Evolutionary conservation across 2,888 invertebrate genomes (phyloP), one percentile per base, ranked within the genome.

Genomic region (Meghimatium bilineatum): DNA sequence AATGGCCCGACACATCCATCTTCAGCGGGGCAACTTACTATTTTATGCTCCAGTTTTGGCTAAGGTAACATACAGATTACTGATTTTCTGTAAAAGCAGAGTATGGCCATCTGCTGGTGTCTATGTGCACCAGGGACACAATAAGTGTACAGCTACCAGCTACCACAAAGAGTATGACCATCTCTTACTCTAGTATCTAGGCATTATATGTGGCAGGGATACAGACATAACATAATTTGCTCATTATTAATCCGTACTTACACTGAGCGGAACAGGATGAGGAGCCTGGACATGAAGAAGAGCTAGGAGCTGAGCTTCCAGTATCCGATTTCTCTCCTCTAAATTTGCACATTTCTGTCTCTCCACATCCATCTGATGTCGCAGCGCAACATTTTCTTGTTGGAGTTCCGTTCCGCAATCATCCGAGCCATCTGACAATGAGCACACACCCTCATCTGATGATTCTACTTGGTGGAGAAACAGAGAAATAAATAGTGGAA

Each of bases 321-420:
- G 95, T 86, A 95, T 95, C 86, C 96, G 95, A 88, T 89, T 87
- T 49, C 90, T 90, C 44, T 92, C 89, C 86, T 93, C 93, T 44
- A 93, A 95, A 88, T 96, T 95, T 89, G 96, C 94, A 79, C 98
- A 95, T 90, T 96, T 93, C 88, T 96, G 96, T 86, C 97, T 95
- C 93, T 98, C 98, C 87, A 96, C 95, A 89, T 98, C 98, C 90
- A 98, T 94, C 92, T 96, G 96, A 87, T 96, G 94, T 85, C 96
- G 95, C 85, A 97, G 94, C 89, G 97, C 97, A 84, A 95, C 94
- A 90, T 95, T 93, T 91, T 96, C 96, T 56, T 93, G 88, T 72
- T 93, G 92, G 56, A 94, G 87, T 34, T 94, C 94, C 63, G 78
- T 52, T 38, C 83, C 87, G 75, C 67, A 84, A 85, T 87, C 86